Evolutionary conservation across 2,888 invertebrate genomes (phyloP).

Genomic region (Philopedon plagiatum): DNA sequence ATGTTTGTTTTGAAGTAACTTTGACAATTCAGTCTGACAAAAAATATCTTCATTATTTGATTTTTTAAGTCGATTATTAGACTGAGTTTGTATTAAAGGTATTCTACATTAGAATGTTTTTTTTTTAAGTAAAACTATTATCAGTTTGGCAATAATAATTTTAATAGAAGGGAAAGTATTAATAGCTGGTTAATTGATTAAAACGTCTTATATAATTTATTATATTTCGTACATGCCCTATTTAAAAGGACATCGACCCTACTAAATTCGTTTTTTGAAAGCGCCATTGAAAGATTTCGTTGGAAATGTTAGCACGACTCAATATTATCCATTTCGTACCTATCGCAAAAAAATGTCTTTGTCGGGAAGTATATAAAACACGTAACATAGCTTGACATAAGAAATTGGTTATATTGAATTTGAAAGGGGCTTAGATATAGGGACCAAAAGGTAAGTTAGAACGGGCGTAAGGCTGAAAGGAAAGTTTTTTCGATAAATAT

Average conservation of each 20-base stretch:
- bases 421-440: not conserved
- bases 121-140: too few species aligned
- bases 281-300: not conserved
- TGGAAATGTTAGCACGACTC: not conserved
- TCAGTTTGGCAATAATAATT: too few species aligned
- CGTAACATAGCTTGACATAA: conserved; percentile 28
- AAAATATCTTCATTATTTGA: too few species aligned
- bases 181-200: too few species aligned
- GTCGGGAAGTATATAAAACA: conserved; percentile 26
- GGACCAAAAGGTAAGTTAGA: conserved; percentile 16
- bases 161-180: too few species aligned
- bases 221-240: not conserved
- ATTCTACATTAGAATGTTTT: too few species aligned
- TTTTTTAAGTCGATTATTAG: too few species aligned
- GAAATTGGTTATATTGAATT: conserved; percentile 37
- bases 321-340: not conserved
- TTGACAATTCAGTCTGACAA: too few species aligned
- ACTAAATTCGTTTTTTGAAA: not conserved
- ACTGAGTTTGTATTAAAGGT: too few species aligned
- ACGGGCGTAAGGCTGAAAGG: not conserved
- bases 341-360: not conserved
- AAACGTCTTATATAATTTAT: not conserved
- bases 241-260: not conserved
- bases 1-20: too few species aligned
- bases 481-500: conserved; percentile 27